Evolutionary conservation across 2,797 vertebrate genomes (phyloP), one percentile per base, ranked within the genome.

Genomic region (Falco rusticolus): DNA sequence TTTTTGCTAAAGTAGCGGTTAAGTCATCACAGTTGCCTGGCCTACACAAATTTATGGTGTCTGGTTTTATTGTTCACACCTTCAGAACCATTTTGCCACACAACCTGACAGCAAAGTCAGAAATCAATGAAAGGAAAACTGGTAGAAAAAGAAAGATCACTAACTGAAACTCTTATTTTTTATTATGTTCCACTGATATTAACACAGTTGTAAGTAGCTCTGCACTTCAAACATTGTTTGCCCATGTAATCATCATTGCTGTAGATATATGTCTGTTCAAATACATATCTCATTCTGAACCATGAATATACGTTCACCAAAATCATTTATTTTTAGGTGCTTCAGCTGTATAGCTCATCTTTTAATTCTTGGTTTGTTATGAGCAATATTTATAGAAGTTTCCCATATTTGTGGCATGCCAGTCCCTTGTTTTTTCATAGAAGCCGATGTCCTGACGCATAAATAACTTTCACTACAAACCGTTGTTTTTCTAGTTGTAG

Each of bases 1-100:
- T 97, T 98, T 98, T 97, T 93, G 95, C 80, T 87, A 95, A 97
- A 79, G 91, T 93, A 94, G 93, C 91, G 98, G 98, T 98, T 97
- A 98, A 98, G 87, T 95, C 91, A 95, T 98, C 97, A 96, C 75
- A 34, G 71, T 84, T 95, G 43, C 88, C 84, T 96, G 96, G n/a
- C 89, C 91, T 97, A 80, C 94, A 95, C 83, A 97, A 97, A 96
- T 96, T 96, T 95, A 97, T 95, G 87, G 59, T 95, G 79, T 76
- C 87, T 96, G 84, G 65, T 96, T 97, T 97, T 96, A 96, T 95
- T 96, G 95, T 79, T 94, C 56, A 54, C 92, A 94, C 50, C 64
- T 97, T 96, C 94, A 95, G 84, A 97, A 96, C 47, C 16, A 56
- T 96, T 97, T 97, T 89, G 60, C 64, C 24, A 21, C 78, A 94